Base-by-base conservation (phyloP, 2,797 vertebrate species). In the Rallus crepitans region DNA sequence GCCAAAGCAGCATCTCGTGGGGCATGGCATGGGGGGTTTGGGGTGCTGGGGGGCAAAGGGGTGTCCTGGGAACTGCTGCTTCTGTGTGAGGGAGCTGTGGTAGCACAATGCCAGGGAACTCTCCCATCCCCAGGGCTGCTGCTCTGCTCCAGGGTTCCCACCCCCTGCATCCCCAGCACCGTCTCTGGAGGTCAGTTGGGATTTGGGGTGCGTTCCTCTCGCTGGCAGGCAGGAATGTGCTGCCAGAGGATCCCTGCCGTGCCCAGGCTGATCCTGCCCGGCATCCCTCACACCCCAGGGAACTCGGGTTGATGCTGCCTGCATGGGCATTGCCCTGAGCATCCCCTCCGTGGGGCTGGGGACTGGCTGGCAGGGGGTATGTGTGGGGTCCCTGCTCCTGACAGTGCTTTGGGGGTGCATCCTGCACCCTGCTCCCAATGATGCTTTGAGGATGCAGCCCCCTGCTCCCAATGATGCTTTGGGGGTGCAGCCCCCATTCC, bases 351-450 rank as follows among this genome's bases (percentile, higher is more conserved):
- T 17, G 40, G 59, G 30, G 35, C 61, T 60, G 57, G 50, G 57
- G 35, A 33, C 13, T 0, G 0, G n/a, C 42, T 90, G 35, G 9
- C 8, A 7, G 48, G 48, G 7, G 6, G 53, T 42, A 25, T 39
- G 4, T 37, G 63, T 45, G 48, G 47, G 47, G 11, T 20, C 64
- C 18, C 37, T 5, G 4, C 16, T 35, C 20, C 40, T 15, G 16
- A 16, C 16, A 17, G 9, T 27, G 59, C 20, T 40, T 21, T 42
- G 23, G 25, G 65, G 35, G 17, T 70, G 18, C 57, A 24, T 12
- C 35, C 50, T 20, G 24, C 25, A 25, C 48, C 16, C 12, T 2
- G 4, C 31, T 82, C 31, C 40, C 57, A 27, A 30, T 0, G 6
- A 25, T 12, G 12, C 11, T 70, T 39, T 47, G 28, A 21, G 33